Conservation (phyloP, 1,140 invertebrate species). For the Rhopalosiphum maidis region DNA sequence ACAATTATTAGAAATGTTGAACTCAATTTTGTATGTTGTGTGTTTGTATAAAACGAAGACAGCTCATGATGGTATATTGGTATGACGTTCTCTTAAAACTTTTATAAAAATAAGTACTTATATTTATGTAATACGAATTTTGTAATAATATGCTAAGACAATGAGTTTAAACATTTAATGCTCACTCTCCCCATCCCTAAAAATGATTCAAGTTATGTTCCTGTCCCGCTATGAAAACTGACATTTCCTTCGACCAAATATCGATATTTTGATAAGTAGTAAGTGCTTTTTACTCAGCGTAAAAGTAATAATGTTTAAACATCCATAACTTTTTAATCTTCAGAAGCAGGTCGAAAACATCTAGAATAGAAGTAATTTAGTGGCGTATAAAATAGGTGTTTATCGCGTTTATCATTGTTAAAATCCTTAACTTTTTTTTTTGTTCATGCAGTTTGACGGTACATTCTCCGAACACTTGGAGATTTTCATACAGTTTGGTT, state of each 20-base stretch:
- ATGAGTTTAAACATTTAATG: not conserved
- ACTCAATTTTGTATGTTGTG: no score
- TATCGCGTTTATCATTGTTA: not conserved
- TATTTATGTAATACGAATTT: no score
- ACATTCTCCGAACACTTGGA: slow-evolving; percentile 97
- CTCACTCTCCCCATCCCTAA: not conserved
- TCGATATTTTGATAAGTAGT: not conserved
- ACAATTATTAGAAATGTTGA: no score
- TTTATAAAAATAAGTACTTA: no score
- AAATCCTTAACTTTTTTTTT: not conserved
- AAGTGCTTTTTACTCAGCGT: not conserved
- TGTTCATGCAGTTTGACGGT: slow-evolving; percentile 76
- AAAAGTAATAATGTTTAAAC: not conserved
- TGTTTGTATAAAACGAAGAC: no score
- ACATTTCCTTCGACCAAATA: not conserved
- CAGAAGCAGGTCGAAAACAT: no score
- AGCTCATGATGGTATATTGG: no score
- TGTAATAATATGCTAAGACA: no score
- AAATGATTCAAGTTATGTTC: not conserved
- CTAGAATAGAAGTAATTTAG: no score
- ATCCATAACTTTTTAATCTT: not conserved
- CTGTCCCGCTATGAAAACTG: not conserved
- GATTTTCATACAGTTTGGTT: slow-evolving; percentile 96
- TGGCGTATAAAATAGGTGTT: not conserved
- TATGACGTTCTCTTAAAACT: no score